phyloP scores from a whole-genome alignment of 2,888 invertebrate species.

The Cremastinae sp. region DNA sequence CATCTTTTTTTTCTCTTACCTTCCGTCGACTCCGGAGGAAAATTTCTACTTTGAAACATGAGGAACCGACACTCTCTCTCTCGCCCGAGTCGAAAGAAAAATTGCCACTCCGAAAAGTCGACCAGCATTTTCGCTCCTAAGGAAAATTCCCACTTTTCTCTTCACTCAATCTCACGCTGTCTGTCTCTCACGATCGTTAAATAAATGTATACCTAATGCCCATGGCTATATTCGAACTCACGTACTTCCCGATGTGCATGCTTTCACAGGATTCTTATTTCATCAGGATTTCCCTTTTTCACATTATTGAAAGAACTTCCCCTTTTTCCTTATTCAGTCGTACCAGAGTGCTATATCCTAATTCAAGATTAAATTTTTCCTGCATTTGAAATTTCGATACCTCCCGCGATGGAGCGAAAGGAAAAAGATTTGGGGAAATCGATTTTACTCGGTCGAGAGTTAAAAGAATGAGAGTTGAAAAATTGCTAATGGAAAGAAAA shows the following conservation, averaged over 20 bases:
- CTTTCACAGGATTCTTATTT: slow-evolving; percentile 33
- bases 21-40: background rate
- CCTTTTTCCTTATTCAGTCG: slow-evolving; percentile 24
- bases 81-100: no score
- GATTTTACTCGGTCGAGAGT: no score
- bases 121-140: background rate
- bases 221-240: background rate
- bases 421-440: no score
- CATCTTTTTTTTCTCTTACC: slow-evolving; percentile 14
- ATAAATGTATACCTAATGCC: slow-evolving; percentile 6
- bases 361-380: background rate
- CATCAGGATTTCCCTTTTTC: slow-evolving; percentile 46
- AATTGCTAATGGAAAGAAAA: no score
- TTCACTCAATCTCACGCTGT: background rate
- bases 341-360: slow-evolving; percentile 10
- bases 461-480: no score
- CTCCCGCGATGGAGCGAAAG: no score
- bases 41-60: slow-evolving; percentile 25
- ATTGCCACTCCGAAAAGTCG: no score
- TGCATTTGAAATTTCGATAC: no score
- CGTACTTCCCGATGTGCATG: no score
- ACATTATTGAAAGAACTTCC: slow-evolving; percentile 10
- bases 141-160: background rate
- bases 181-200: background rate
- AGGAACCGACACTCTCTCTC: slow-evolving; percentile 5